Evolutionary conservation across 2,113 vertebrate genomes (phyloP), one percentile per base, ranked within the genome.

Genomic region (Cyprinodon brontotheroides): DNA sequence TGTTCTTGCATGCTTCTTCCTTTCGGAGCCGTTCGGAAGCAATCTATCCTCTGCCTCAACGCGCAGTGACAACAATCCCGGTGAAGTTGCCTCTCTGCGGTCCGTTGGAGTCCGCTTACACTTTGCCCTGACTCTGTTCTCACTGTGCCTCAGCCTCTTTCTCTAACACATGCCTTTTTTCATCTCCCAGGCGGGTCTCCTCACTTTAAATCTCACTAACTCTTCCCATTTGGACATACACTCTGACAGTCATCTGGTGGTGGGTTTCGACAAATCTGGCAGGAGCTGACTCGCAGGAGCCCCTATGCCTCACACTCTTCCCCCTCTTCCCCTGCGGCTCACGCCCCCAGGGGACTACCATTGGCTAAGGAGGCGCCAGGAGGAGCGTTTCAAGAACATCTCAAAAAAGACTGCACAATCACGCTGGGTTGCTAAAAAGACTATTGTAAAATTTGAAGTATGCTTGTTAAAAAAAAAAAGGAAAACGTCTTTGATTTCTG

Each of bases 171-270:
- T 14, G 7, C 53, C 29, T 29, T 50, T 80, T 10, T 69, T n/a
- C 78, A 11, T 71, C 9, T 70, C 53, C 79, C 60, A 61, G 50
- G 64, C 64, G 60, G 63, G 57, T 80, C 82, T 79, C 82, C 67
- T 65, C 85, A 48, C 61, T 83, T 83, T 78, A 71, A 83, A 77
- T 79, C 79, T 84, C 86, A 79, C 84, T 87, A 73, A 61, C 80
- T 82, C 78, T 76, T 86, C 72, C 84, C 90, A 85, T 77, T 72
- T 77, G 85, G 77, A 91, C 89, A 94, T 90, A 86, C 87, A 83
- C 90, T 82, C 86, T 87, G 86, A 88, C 92, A 84, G 84, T 91
- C 89, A 85, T 92, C 87, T 91, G 89, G 71, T 91, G 63, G 71
- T 57, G 72, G 79, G 86, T 63, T 83, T 77, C 82, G 85, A 71